These are phyloP conservation scores for Lichenostomus cassidix DNA, from an alignment of 2,113 vertebrate species.

Conservation along the genomic window DNA sequence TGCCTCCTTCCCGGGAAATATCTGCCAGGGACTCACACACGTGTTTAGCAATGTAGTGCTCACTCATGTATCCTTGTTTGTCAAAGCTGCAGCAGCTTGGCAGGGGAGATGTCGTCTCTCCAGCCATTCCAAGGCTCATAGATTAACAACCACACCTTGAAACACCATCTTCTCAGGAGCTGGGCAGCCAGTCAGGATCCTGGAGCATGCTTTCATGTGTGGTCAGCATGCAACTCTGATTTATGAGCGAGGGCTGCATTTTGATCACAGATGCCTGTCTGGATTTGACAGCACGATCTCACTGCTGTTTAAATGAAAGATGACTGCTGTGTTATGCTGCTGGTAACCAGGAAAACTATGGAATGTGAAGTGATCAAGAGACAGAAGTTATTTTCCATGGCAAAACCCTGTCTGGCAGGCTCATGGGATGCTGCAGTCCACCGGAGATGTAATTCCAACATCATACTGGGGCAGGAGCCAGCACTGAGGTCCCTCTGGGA, in stretches of 20 bases:
- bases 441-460: background rate
- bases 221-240: background rate
- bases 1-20: background rate
- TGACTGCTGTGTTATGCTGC: background rate
- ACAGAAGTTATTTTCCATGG: background rate
- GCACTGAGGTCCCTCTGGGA: background rate
- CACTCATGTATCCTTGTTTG: background rate
- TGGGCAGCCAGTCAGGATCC: background rate
- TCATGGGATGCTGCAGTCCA: background rate
- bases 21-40: background rate
- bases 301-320: background rate
- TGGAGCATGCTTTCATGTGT: background rate
- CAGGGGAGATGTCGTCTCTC: background rate
- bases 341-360: background rate
- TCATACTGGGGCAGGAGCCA: background rate
- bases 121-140: background rate
- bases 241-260: background rate
- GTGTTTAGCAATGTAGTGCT: accelerated
- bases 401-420: background rate
- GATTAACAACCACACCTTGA: background rate
- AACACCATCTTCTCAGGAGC: background rate
- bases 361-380: background rate
- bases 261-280: background rate
- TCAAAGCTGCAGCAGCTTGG: background rate
- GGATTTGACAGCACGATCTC: background rate